Evolutionary conservation across 2,888 invertebrate species (phyloP).

Genomic region (Tipula vernalis): DNA sequence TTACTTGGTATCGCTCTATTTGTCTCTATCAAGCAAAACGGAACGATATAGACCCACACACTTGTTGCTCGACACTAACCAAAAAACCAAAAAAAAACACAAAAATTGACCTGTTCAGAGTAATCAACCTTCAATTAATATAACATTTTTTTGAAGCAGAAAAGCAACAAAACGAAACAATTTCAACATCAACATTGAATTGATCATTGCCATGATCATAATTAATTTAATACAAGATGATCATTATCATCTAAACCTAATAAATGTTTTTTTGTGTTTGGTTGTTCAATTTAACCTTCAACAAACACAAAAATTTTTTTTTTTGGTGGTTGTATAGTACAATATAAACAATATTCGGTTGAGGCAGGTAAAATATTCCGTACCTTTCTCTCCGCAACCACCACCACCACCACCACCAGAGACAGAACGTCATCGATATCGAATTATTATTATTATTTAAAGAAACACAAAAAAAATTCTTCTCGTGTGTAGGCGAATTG

Average conservation of each 20-base stretch:
- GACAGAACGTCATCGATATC: not conserved
- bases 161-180: not conserved
- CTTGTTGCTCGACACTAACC: not conserved
- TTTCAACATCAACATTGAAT: slow-evolving; percentile 4
- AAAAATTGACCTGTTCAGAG: not conserved
- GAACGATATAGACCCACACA: not conserved
- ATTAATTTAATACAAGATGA: slow-evolving; percentile 4
- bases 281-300: not conserved
- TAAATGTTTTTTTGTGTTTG: not conserved
- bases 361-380: not conserved
- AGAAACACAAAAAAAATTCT: not conserved
- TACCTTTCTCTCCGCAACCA: not conserved
- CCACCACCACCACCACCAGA: not conserved
- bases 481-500: not conserved
- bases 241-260: slow-evolving; percentile 4
- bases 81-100: not conserved
- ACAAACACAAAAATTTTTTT: not conserved
- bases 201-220: not conserved
- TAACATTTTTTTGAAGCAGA: not conserved
- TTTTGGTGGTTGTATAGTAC: not conserved
- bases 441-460: too few species aligned
- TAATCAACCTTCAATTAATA: not conserved
- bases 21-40: not conserved
- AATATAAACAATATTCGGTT: not conserved
- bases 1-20: not conserved